Evolutionary conservation across 2,113 vertebrate genomes (phyloP), one percentile per base, ranked within the genome.

Genomic region (Danionella cerebrum): DNA sequence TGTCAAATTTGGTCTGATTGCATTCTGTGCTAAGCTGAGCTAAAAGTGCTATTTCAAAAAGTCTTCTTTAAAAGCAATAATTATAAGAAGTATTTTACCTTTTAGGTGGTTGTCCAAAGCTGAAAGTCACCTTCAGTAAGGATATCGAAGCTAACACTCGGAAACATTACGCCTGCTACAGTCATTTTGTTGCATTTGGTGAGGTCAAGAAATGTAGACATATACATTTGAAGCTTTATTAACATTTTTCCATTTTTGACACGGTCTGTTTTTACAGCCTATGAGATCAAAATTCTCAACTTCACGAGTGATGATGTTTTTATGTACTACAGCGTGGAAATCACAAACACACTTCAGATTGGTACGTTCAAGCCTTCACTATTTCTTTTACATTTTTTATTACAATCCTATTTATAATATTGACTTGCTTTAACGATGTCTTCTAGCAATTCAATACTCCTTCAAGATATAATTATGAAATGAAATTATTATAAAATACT

Each of bases 91-190:
- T 16, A 53, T 31, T 53, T 33, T 5, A 1, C 27, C 18, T 13
- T 39, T 52, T 41, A 86, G 84, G 82, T 53, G 41, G 48, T 22
- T 86, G 84, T 21, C 79, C 83, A 44, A 75, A 27, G 36, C 44
- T 36, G 22, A 87, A 66, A 72, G 78, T 79, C 8, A 86, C 87
- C 50, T 87, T 85, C 52, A 80, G 70, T 41, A 79, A 74, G 72
- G 4, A 19, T 0, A 2, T 84, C 24, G 11, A 54, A 14, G 0
- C 6, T 42, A 21, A 0, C 0, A 67, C 79, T 0, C 83, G 85
- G 0, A 24, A 3, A 1, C 13, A 0, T 5, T 86, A 80, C 58
- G 83, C 18, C 2, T 88, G 87, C 65, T 87, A 77, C 11, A 0
- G 70, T 0, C 76, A 82, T 19, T 13, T 14, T 6, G 75, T 58